Evolutionary conservation across 2,797 vertebrate species (phyloP).

Genomic region (Urophycis tenuis): DNA sequence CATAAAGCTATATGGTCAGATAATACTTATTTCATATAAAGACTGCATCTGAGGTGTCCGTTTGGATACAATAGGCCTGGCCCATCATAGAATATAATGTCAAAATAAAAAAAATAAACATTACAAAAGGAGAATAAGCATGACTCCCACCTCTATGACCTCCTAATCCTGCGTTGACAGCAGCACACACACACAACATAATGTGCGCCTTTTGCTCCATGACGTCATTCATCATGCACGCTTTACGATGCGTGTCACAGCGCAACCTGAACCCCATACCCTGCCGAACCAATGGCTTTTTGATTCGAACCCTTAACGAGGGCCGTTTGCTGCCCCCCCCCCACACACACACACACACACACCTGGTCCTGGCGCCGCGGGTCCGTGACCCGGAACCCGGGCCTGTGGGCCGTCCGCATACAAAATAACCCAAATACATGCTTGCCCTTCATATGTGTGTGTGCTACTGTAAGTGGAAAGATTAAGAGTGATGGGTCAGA

Average conservation of each 20-base stretch:
- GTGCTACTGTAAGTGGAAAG: slow-evolving; percentile 22
- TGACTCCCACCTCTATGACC: slow-evolving; percentile 16
- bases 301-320: slow-evolving; percentile 33
- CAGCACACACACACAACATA: slow-evolving; percentile 30
- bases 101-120: not conserved
- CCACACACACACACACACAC: too few species aligned
- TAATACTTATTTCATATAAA: slow-evolving; percentile 51
- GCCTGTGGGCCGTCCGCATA: slow-evolving; percentile 10
- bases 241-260: slow-evolving; percentile 38
- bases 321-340: slow-evolving; percentile 45
- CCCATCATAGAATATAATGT: slow-evolving; percentile 32
- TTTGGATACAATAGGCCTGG: slow-evolving; percentile 5
- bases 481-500: slow-evolving; percentile 32
- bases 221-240: slow-evolving; percentile 43
- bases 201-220: slow-evolving; percentile 45
- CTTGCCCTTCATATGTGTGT: slow-evolving; percentile 27
- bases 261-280: slow-evolving; percentile 34
- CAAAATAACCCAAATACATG: slow-evolving; percentile 31
- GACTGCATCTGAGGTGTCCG: not conserved
- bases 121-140: slow-evolving; percentile 12
- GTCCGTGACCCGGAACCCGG: slow-evolving; percentile 14
- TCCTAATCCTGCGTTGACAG: slow-evolving; percentile 31
- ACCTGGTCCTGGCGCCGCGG: slow-evolving; percentile 54
- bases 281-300: not conserved
- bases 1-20: slow-evolving; percentile 45